Evolutionary conservation across 2,113 vertebrate genomes (phyloP), one percentile per base, ranked within the genome.

Genomic region (Zingel zingel): DNA sequence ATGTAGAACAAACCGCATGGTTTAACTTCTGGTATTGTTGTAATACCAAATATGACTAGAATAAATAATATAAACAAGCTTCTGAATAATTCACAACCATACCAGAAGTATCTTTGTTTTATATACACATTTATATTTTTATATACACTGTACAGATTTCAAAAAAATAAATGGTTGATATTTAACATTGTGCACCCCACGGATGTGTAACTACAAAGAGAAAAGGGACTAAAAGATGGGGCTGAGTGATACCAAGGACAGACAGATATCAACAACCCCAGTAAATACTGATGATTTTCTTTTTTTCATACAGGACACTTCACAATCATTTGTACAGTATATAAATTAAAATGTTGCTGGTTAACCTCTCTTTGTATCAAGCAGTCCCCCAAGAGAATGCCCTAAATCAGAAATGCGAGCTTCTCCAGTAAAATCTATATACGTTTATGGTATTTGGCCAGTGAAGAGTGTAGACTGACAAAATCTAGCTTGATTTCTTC

Each of bases 61-160:
- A 69, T 0, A 51, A 64, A 70, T 12, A 48, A 62, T 15, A 72
- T 57, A 66, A 85, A 71, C 2, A 73, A 57, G 11, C 45, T 43
- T 74, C 23, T 43, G 51, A 77, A 90, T 81, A 90, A 89, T 62
- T 64, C 69, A 93, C 63, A 88, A 86, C 80, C 86, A 79, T 84
- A 81, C 79, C 66, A 91, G 91, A 82, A 83, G 81, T 84, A 82
- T 91, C 78, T 88, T 91, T 88, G 87, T 94, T 94, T 95, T 95
- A 94, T 95, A 89, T 95, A 94, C 89, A 95, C 93, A 94, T 95
- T 91, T 95, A 94, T 94, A 94, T 94, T 85, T 85, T 54, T 95
- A 94, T 95, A 80, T 95, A 96, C 94, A 95, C 94, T 96, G 94
- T 96, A 96, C 94, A 96, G 75, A 79, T 91, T 90, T 93, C 71